These are phyloP conservation scores for Agrotis segetum DNA, from an alignment of 2,888 invertebrate species.

Conservation along the genomic window DNA sequence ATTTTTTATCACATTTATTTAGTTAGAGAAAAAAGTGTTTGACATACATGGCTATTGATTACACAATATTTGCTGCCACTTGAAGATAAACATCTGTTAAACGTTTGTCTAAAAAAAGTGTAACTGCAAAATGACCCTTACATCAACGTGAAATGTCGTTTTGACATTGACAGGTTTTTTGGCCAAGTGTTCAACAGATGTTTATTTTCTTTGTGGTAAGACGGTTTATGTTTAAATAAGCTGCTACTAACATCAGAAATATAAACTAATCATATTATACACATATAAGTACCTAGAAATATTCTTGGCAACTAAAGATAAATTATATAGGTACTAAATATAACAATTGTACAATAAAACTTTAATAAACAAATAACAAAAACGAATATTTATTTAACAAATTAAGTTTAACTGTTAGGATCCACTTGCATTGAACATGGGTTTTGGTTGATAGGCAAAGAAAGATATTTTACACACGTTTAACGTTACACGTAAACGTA, in stretches of 20 bases:
- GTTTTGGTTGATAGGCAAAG: not conserved
- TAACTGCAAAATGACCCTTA: too few relatives aligned
- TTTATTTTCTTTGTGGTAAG: too few relatives aligned
- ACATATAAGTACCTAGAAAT: not conserved
- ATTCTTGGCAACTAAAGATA: too few relatives aligned
- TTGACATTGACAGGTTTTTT: too few relatives aligned
- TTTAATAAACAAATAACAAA: not conserved
- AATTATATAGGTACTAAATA: too few relatives aligned
- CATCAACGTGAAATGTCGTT: too few relatives aligned
- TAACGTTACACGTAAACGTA: not conserved
- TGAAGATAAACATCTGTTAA: too few relatives aligned
- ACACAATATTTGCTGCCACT: too few relatives aligned
- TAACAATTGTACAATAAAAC: not conserved
- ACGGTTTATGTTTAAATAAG: not conserved
- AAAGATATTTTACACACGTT: not conserved
- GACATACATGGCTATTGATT: not conserved
- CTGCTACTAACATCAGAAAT: constrained; percentile 13
- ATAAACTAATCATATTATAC: not conserved
- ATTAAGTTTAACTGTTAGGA: too few relatives aligned
- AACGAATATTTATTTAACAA: not conserved
- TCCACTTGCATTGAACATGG: not conserved
- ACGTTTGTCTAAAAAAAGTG: too few relatives aligned
- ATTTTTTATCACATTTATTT: constrained; percentile 20
- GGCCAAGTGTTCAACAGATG: too few relatives aligned
- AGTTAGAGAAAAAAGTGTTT: not conserved